These are phyloP conservation scores for Venustaconcha ellipsiformis DNA, from an alignment of 1,140 invertebrate genomes.

Conservation along the genomic window DNA sequence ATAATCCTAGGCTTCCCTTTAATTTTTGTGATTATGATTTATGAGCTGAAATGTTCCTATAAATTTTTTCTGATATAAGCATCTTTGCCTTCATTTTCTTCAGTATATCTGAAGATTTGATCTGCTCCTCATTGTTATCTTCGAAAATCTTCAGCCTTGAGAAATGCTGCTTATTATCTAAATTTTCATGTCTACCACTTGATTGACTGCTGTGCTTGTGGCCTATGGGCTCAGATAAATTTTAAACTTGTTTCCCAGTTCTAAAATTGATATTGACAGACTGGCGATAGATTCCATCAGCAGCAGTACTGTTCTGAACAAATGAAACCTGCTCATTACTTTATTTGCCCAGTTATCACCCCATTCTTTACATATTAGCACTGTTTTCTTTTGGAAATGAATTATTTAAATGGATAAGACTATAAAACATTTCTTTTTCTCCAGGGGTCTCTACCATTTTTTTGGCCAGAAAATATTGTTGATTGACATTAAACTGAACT, in stretches of 20 bases:
- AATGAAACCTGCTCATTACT: slow-evolving; percentile 11
- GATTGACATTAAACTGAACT: slow-evolving; percentile 13
- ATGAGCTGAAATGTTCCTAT: slow-evolving; percentile 24
- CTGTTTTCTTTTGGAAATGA: slow-evolving; percentile 27
- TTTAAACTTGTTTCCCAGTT: slow-evolving; percentile 16
- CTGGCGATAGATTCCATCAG: slow-evolving; percentile 35
- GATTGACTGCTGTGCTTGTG: background rate
- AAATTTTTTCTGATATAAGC: slow-evolving; percentile 26
- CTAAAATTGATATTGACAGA: slow-evolving; percentile 33
- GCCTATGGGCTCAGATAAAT: background rate
- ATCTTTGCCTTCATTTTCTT: slow-evolving; percentile 22
- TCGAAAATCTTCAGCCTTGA: slow-evolving; percentile 12
- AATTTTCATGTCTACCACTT: slow-evolving; percentile 16
- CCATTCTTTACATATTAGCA: slow-evolving; percentile 9
- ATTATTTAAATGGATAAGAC: slow-evolving; percentile 22
- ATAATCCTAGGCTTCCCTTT: slow-evolving; percentile 26
- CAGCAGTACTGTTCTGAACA: slow-evolving; percentile 26
- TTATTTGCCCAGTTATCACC: slow-evolving; percentile 20
- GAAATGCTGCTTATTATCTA: slow-evolving; percentile 11
- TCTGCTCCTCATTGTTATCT: slow-evolving; percentile 34
- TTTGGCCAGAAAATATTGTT: slow-evolving; percentile 27
- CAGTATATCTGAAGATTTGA: slow-evolving; percentile 24
- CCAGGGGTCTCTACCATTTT: slow-evolving; percentile 1
- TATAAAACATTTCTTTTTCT: slow-evolving; percentile 11
- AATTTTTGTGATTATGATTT: slow-evolving; percentile 13